phyloP scores from a whole-genome alignment of 2,888 invertebrate species.

The Ochlodes sylvanus region DNA sequence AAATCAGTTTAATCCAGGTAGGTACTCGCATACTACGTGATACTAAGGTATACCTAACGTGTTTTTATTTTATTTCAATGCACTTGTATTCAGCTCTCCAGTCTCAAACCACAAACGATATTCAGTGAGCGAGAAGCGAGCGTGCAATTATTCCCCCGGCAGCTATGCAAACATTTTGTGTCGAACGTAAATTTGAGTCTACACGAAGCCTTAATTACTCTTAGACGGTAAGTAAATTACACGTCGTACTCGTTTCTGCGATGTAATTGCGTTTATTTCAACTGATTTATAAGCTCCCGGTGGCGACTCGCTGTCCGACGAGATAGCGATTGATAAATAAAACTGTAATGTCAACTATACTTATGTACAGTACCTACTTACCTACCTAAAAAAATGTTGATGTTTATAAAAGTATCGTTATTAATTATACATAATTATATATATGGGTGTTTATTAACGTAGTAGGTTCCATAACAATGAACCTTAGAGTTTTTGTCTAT shows the following conservation, averaged over 20 bases:
- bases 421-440: too few relatives aligned
- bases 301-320: constrained; percentile 22
- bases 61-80: not conserved
- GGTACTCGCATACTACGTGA: too few relatives aligned
- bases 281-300: constrained; percentile 45
- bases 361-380: too few relatives aligned
- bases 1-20: too few relatives aligned
- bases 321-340: constrained; percentile 24
- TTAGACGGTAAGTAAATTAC: constrained; percentile 55
- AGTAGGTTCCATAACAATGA: too few relatives aligned
- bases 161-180: constrained; percentile 54
- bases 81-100: not conserved
- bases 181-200: constrained; percentile 56
- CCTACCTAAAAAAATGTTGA: too few relatives aligned
- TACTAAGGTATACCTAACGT: too few relatives aligned
- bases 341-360: not conserved
- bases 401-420: too few relatives aligned
- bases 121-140: constrained; percentile 36
- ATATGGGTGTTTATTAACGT: too few relatives aligned
- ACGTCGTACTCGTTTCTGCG: constrained; percentile 37
- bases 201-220: constrained; percentile 53
- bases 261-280: constrained; percentile 52
- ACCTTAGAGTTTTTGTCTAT: too few relatives aligned
- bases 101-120: constrained; percentile 11
- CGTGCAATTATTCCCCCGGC: constrained; percentile 54